Evolutionary conservation across 2,888 invertebrate species (phyloP), one percentile per base, ranked within the genome.

Genomic region (Stenodema calcarata): DNA sequence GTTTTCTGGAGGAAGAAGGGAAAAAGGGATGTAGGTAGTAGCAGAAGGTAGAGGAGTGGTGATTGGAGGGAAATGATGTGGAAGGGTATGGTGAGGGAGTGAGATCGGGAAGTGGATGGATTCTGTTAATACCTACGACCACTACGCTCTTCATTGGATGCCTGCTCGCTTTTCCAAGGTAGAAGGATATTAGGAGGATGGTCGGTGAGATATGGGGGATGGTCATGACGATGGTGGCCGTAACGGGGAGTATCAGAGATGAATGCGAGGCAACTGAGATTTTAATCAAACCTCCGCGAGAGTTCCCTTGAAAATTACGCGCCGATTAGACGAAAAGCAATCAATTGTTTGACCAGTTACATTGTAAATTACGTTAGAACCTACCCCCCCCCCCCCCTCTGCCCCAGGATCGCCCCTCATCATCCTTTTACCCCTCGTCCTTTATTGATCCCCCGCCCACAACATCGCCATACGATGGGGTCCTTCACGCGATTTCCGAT

Each of bases 311-410:
- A 62, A 82, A 87, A 87, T 87, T 87, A 87, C 83, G 76, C 44
- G 76, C 73, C 76, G 82, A 87, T 83, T 87, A 87, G 82, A 83
- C 75, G 75, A 76, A 62, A 87, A 87, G 87, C 47, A 83, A 87
- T 87, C 87, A 82, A 87, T 87, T 82, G 82, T 82, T 82, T 69
- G 69, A 82, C 82, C 82, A 42, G 82, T 82, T 82, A 80, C 50
- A 80, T 30, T 80, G 79, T 80, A 80, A 80, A 80, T 80, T 80
- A 80, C 79, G 47, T 50, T 80, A 27, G 42, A 44, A 23, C 47
- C 79, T 73, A n/a, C 23, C 44, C 11, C 79, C 18, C 0, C 41
- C n/a, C 30, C 30, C 6, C 18, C 54, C 2, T 11, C 54, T 18
- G 3, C 54, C 7, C 18, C 70, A 23, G n/a, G n/a, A n/a, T n/a